These are phyloP conservation scores for Eupithecia exiguata DNA, from an alignment of 2,888 invertebrate species.

Conservation along the genomic window DNA sequence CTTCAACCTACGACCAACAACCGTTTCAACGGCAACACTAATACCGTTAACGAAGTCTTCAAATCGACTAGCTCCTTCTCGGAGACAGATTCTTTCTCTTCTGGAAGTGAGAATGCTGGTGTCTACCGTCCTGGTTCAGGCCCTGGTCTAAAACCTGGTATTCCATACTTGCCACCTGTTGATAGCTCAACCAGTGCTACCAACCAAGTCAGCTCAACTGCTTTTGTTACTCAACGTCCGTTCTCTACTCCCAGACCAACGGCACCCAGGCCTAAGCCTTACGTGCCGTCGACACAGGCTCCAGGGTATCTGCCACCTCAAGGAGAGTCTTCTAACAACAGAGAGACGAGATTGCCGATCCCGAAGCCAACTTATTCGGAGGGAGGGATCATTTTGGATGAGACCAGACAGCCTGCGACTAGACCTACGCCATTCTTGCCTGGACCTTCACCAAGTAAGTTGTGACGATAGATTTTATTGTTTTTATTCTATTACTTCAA, in stretches of 20 bases:
- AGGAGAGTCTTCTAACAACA: conserved; percentile 63
- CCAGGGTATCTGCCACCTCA: conserved; percentile 76
- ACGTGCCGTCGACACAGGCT: conserved; percentile 66
- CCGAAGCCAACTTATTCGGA: conserved; percentile 69
- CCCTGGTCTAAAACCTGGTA: conserved; percentile 70
- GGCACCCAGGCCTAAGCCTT: conserved; percentile 34
- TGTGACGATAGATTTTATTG: no score
- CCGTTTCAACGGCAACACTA: conserved; percentile 50
- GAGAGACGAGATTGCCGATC: conserved; percentile 63
- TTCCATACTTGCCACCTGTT: conserved; percentile 77
- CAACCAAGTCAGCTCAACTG: conserved; percentile 61
- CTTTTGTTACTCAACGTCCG: conserved; percentile 55
- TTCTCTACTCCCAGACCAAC: conserved; percentile 61
- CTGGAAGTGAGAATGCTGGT: conserved; percentile 67
- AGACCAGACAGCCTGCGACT: conserved; percentile 47
- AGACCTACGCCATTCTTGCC: conserved; percentile 43
- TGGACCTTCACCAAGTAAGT: conserved; percentile 56
- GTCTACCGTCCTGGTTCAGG: conserved; percentile 69
- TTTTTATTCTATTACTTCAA: no score
- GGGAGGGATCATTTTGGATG: conserved; percentile 64
- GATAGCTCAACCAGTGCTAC: conserved; percentile 64
- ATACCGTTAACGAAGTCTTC: conserved; percentile 57
- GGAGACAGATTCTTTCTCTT: conserved; percentile 67
- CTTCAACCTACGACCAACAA: conserved; percentile 39
- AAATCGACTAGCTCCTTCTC: conserved; percentile 68